A percentile compares a stretch with the other conserved stretches of the same genome.
Conservation (phyloP, 1,140 invertebrate genomes). For the Cyclargus thomasi region DNA sequence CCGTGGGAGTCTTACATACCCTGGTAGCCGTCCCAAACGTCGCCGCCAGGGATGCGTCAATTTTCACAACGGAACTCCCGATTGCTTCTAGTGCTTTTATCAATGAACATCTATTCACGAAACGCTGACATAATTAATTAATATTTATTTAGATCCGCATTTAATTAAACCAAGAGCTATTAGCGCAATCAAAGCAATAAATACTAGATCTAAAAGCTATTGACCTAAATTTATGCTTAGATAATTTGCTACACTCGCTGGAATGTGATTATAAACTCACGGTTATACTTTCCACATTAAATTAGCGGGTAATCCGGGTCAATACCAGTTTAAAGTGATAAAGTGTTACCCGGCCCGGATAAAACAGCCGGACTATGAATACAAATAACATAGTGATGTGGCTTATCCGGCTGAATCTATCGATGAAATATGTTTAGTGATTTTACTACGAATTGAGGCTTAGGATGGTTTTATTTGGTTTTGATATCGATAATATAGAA, state of each 20-base stretch:
- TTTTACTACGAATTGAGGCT: neutral
- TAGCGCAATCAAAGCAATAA: neutral
- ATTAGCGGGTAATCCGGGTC: constrained; percentile 26
- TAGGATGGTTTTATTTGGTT: neutral
- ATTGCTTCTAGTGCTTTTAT: too few relatives aligned
- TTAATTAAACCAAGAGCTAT: neutral
- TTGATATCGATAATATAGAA: neutral
- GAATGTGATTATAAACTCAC: constrained; percentile 9
- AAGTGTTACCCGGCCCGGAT: constrained; percentile 21
- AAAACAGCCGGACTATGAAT: constrained; percentile 13
- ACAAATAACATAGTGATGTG: constrained; percentile 10
- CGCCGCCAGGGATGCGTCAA: too few relatives aligned
- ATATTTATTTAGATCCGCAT: neutral
- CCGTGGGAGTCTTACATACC: too few relatives aligned
- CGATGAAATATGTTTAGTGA: neutral
- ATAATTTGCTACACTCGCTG: constrained; percentile 6
- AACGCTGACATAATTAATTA: neutral
- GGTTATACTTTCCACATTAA: constrained; percentile 23
- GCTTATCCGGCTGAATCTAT: neutral
- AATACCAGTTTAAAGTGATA: constrained; percentile 34
- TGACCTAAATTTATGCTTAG: neutral
- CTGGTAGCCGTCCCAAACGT: too few relatives aligned
- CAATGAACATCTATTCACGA: neutral
- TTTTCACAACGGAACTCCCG: too few relatives aligned
- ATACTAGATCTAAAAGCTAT: neutral